Evolutionary conservation across 2,797 vertebrate genomes (phyloP).

Genomic region (Jordanella pulchra): DNA sequence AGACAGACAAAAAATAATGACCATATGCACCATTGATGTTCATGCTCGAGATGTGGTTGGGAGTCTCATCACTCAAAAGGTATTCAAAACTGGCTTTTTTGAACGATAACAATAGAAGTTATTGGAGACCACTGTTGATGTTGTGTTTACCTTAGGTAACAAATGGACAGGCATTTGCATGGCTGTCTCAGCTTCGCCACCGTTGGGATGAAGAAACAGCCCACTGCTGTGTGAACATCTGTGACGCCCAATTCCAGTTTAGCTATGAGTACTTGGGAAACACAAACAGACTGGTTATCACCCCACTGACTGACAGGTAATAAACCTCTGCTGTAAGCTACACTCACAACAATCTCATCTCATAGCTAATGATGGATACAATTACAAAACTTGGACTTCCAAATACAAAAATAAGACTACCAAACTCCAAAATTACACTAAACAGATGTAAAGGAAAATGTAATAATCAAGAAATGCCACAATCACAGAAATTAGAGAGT

Average conservation of each 20-base stretch:
- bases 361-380: background rate
- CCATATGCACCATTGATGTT: slow-evolving; percentile 88
- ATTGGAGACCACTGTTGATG: background rate
- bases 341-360: background rate
- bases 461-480: too few relatives aligned
- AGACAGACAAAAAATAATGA: slow-evolving; percentile 92
- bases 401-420: too few relatives aligned
- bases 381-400: too few relatives aligned
- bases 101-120: background rate
- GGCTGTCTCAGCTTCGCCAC: slow-evolving; percentile 85
- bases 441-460: too few relatives aligned
- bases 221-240: slow-evolving; percentile 84
- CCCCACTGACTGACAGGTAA: slow-evolving; percentile 85
- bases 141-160: slow-evolving; percentile 71
- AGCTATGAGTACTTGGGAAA: slow-evolving; percentile 86
- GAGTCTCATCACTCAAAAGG: slow-evolving; percentile 88
- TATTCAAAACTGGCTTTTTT: slow-evolving; percentile 34
- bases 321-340: background rate
- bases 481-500: too few relatives aligned
- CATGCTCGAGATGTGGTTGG: slow-evolving; percentile 87
- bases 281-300: slow-evolving; percentile 85
- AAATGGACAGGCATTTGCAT: slow-evolving; percentile 81
- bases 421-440: too few relatives aligned
- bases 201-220: slow-evolving; percentile 80
- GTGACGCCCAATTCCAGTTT: slow-evolving; percentile 86